A percentile compares a stretch with the other conserved stretches of the same genome.
These are phyloP conservation scores for Lithophane ornitopus DNA, from an alignment of 2,888 invertebrate species.

Conservation along the genomic window DNA sequence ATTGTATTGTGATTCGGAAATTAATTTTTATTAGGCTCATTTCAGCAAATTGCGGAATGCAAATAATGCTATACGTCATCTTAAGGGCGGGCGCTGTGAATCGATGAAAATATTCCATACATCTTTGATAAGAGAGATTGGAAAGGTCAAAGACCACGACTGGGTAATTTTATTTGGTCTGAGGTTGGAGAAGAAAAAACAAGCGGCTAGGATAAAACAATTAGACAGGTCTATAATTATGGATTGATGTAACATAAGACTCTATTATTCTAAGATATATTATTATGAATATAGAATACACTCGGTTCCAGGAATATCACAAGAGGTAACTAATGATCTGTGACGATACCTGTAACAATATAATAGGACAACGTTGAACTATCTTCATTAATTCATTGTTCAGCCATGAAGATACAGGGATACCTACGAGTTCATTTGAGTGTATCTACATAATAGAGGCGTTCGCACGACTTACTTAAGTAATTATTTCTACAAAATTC, in stretches of 20 bases:
- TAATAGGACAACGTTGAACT: conserved; percentile 1
- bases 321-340: conserved; percentile 17
- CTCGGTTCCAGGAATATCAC: conserved; percentile 7
- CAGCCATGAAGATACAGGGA: not conserved
- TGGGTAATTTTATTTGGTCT: not conserved
- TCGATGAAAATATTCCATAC: not conserved
- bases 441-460: not conserved
- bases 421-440: not conserved
- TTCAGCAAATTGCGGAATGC: not conserved
- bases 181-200: not conserved
- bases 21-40: not conserved
- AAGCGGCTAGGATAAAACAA: not conserved
- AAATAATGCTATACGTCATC: not conserved
- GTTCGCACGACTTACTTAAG: too few species aligned
- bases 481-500: not conserved
- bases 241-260: not conserved
- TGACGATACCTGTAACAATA: conserved; percentile 11
- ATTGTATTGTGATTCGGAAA: not conserved
- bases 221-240: not conserved
- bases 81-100: not conserved
- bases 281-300: not conserved
- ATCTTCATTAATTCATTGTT: conserved; percentile 9
- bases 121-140: not conserved
- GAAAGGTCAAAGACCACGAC: not conserved
- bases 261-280: not conserved